Percentiles rank a stretch among this genome's conserved stretches.
phyloP scores from a whole-genome alignment of 2,888 invertebrate genomes.

The Melanotus villosus region DNA sequence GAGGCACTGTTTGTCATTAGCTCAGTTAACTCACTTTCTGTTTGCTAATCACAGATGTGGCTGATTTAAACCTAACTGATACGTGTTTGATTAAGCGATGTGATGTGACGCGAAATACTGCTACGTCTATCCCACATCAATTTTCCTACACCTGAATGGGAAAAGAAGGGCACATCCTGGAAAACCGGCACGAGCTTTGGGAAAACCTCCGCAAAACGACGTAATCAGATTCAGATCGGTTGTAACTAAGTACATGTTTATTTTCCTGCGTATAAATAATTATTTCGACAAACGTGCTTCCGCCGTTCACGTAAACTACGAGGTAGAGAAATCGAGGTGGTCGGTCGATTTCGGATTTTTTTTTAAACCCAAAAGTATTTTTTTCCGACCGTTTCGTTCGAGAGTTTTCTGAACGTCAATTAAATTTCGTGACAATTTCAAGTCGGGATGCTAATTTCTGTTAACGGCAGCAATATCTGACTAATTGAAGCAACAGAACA shows the following conservation, averaged over 20 bases:
- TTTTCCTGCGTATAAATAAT: constrained; percentile 23
- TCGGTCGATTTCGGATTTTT: too few relatives aligned
- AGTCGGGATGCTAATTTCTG: too few relatives aligned
- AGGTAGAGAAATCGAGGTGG: too few relatives aligned
- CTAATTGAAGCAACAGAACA: constrained; percentile 55
- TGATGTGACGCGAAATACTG: constrained; percentile 54
- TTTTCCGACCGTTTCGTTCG: too few relatives aligned
- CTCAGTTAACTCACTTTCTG: constrained; percentile 66
- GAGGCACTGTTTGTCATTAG: constrained; percentile 67
- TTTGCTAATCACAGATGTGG: constrained; percentile 69
- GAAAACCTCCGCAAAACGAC: background rate
- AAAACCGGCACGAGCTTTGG: background rate
- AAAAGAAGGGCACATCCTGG: constrained; percentile 14
- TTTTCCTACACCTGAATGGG: constrained; percentile 21
- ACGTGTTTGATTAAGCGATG: constrained; percentile 55
- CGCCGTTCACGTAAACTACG: too few relatives aligned
- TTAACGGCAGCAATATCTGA: constrained; percentile 2
- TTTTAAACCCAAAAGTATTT: too few relatives aligned
- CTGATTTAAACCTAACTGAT: constrained; percentile 59
- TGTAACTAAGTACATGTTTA: background rate
- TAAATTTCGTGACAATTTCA: background rate
- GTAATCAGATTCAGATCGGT: constrained; percentile 20
- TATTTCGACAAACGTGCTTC: constrained; percentile 7
- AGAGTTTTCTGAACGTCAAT: too few relatives aligned
- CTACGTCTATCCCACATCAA: constrained; percentile 27